These are phyloP conservation scores for Drosophila ambigua DNA, from an alignment of 1,140 invertebrate genomes.

Conservation along the genomic window DNA sequence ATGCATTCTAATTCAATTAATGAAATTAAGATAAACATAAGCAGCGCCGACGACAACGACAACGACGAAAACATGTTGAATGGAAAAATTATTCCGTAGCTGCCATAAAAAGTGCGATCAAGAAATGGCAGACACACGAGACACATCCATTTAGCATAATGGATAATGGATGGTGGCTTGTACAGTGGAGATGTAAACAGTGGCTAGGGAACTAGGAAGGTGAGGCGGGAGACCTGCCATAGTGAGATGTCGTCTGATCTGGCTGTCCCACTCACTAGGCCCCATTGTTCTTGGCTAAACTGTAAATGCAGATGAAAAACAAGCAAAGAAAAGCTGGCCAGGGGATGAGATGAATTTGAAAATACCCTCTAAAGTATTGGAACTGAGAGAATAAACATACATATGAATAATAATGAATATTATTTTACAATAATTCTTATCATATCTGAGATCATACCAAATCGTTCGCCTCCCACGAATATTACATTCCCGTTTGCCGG, in stretches of 20 bases:
- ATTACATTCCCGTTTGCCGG: too few species aligned
- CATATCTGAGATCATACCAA: too few species aligned
- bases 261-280: constrained; percentile 33
- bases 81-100: constrained; percentile 64
- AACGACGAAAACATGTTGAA: constrained; percentile 51
- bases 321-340: constrained; percentile 9
- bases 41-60: neutral
- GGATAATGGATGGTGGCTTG: constrained; percentile 29
- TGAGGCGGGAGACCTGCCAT: constrained; percentile 49
- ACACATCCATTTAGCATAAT: constrained; percentile 45
- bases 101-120: constrained; percentile 72
- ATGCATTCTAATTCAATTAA: constrained; percentile 75
- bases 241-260: constrained; percentile 25
- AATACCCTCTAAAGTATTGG: neutral
- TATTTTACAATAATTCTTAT: too few species aligned
- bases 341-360: neutral
- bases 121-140: constrained; percentile 57
- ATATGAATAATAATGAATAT: too few species aligned
- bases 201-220: constrained; percentile 25
- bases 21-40: constrained; percentile 66
- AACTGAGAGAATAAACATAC: neutral
- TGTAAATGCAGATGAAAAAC: constrained; percentile 55
- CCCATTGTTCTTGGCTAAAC: constrained; percentile 57
- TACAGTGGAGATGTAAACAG: neutral
- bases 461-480: too few species aligned